Evolutionary conservation across 23 tunicate genomes (phyloP).

Genomic region (Clavelina lepadiformis): DNA sequence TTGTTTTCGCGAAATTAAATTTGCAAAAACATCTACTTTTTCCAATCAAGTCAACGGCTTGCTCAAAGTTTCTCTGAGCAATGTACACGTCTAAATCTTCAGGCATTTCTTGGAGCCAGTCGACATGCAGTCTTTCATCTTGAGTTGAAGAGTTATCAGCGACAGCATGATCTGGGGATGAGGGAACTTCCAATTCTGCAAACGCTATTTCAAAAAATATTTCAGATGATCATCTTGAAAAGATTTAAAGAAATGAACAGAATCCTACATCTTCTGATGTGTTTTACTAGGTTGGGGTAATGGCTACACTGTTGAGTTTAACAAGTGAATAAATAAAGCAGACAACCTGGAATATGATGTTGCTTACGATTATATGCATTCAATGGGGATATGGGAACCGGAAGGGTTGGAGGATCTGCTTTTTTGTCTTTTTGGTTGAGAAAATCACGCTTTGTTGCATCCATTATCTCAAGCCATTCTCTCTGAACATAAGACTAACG

Average conservation of each 20-base stretch:
- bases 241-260: too few species aligned
- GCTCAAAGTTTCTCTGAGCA: slow-evolving; percentile 88
- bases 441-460: slow-evolving; percentile 63
- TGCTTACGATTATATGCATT: slow-evolving; percentile 35
- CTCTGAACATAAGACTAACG: slow-evolving; percentile 23
- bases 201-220: too few species aligned
- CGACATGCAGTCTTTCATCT: slow-evolving; percentile 40
- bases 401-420: slow-evolving; percentile 18
- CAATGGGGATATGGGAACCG: slow-evolving; percentile 29
- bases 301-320: too few species aligned
- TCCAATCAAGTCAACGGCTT: slow-evolving; percentile 60
- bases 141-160: too few species aligned
- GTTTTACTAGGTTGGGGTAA: too few species aligned
- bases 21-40: slow-evolving; percentile 47
- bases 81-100: slow-evolving; percentile 96
- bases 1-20: too few species aligned
- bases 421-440: slow-evolving; percentile 46
- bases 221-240: too few species aligned
- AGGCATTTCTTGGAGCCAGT: slow-evolving; percentile 85
- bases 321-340: too few species aligned
- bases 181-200: too few species aligned
- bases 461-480: slow-evolving; percentile 92
- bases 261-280: too few species aligned
- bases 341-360: too few species aligned
- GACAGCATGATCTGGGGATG: too few species aligned